Percentiles rank a stretch among this genome's conserved stretches.
Evolutionary conservation across 2,113 vertebrate species (phyloP).

Genomic region (Ariopsis seemanni): DNA sequence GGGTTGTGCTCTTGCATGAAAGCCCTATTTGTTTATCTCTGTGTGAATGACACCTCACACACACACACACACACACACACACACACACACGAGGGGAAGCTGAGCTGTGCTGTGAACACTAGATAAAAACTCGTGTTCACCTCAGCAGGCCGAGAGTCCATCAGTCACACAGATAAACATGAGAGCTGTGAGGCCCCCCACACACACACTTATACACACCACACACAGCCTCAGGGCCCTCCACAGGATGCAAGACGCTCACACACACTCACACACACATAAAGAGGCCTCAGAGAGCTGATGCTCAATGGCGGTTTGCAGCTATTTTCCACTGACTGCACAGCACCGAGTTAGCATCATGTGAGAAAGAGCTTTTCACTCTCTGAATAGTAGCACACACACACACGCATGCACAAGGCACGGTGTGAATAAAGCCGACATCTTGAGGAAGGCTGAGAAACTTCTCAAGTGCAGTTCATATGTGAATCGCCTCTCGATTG

Average conservation of each 20-base stretch:
- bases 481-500: constrained; percentile 70
- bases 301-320: constrained; percentile 15
- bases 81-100: not conserved
- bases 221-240: constrained; percentile 12
- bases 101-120: constrained; percentile 13
- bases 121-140: constrained; percentile 26
- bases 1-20: not conserved
- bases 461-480: constrained; percentile 56
- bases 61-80: not conserved
- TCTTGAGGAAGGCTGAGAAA: constrained; percentile 18
- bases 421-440: constrained; percentile 12
- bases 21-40: constrained; percentile 13
- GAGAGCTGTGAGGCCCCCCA: not conserved
- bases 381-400: constrained; percentile 19
- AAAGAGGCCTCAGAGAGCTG: constrained; percentile 26
- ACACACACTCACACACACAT: constrained; percentile 1
- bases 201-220: not conserved
- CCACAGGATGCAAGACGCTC: constrained; percentile 5
- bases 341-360: constrained; percentile 5
- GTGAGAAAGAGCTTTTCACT: constrained; percentile 19
- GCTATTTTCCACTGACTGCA: constrained; percentile 27
- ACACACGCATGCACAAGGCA: not conserved
- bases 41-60: constrained; percentile 4
- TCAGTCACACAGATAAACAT: constrained; percentile 17
- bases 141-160: constrained; percentile 20